Base-by-base conservation (phyloP, 2,888 invertebrate genomes). In the Melinaea menophilus region DNA sequence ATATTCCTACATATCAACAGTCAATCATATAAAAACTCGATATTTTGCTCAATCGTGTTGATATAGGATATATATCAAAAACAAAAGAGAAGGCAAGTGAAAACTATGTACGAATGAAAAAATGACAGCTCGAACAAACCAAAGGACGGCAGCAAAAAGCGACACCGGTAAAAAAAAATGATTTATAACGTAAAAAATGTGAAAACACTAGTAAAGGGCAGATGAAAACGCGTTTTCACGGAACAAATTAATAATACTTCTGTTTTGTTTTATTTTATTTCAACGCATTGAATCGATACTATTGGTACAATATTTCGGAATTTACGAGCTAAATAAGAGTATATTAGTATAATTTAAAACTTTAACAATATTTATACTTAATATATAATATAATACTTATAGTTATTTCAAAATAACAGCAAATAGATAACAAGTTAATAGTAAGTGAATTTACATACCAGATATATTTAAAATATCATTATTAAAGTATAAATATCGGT, bases 171-270 rank as follows among this genome's bases (percentile, higher is more conserved):
- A 90, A 91, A 91, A 91, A 91, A 90, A 88, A 89, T 91, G 91
- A 91, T 91, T 90, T 90, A 91, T 87, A 71, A 82, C 86, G 83
- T 88, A 90, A 91, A 91, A 91, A 90, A 91, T 91, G 90, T 89
- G 88, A 85, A 90, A 90, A 88, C 87, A 86, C 88, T 85, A 84
- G 87, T 82, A 87, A 88, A 86, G 84, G 83, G 75, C 82, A 82
- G 77, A 85, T 85, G 88, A 88, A 88, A 88, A 85, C 89, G 84
- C 80, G 76, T 85, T 88, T 85, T 83, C 85, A 84, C 86, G 83
- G 84, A 84, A 88, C 89, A 85, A 88, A 90, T 90, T 90, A 90
- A 89, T 86, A 84, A 84, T 86, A 84, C 82, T 84, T 80, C 74
- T 72, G 77, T 77, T 71, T 75, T 79, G 72, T 78, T 79, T 78